A percentile compares a stretch with the other conserved stretches of the same genome.
Evolutionary conservation across 2,113 vertebrate species (phyloP).

Genomic region (Myotis brandtii): DNA sequence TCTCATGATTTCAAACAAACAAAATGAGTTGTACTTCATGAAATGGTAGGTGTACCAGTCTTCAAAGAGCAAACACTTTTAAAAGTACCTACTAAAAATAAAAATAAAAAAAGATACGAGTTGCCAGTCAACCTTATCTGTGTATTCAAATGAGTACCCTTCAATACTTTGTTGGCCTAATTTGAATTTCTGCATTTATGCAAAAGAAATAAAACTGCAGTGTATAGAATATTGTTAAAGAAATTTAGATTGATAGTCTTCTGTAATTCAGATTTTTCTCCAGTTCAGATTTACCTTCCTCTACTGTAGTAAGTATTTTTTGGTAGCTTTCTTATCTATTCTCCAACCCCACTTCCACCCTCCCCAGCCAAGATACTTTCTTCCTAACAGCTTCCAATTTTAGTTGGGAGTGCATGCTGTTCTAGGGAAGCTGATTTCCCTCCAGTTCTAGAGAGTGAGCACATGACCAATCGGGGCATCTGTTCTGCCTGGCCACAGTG

Average conservation of each 20-base stretch:
- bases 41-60: not conserved
- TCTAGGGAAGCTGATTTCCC: not conserved
- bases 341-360: rapidly evolving
- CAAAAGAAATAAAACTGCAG: not conserved
- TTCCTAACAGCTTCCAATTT: not conserved
- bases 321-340: not conserved
- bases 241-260: not conserved
- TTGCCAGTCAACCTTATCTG: slow-evolving; percentile 43
- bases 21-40: not conserved
- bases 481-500: not conserved
- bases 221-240: not conserved
- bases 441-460: not conserved
- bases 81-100: slow-evolving; percentile 19
- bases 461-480: not conserved
- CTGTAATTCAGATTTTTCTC: not conserved
- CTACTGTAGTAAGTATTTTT: not conserved
- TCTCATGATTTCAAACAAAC: slow-evolving; percentile 34
- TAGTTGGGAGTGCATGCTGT: not conserved
- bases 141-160: slow-evolving; percentile 2
- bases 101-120: slow-evolving; percentile 13
- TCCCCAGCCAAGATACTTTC: not conserved
- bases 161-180: slow-evolving; percentile 30
- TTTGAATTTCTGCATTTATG: slow-evolving; percentile 6
- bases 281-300: not conserved
- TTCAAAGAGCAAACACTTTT: slow-evolving; percentile 55